These are phyloP conservation scores for Pecten maximus DNA, from an alignment of 2,888 invertebrate genomes.

Conservation along the genomic window DNA sequence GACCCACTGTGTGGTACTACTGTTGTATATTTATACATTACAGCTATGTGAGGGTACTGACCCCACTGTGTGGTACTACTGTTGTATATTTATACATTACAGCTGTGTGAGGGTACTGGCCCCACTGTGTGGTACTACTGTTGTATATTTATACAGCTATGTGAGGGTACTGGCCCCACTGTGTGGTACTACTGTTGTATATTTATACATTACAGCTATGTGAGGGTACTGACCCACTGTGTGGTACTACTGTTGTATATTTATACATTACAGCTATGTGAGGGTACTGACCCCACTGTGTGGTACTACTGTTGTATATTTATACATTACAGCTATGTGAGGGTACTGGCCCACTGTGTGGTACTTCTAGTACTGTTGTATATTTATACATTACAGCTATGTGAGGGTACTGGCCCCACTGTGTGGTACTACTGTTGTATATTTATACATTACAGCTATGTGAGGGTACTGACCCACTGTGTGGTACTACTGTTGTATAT, in stretches of 20 bases:
- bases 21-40: neutral
- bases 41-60: neutral
- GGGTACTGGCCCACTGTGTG: neutral
- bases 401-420: neutral
- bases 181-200: neutral
- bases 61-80: neutral
- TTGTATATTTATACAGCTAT: neutral
- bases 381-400: constrained; percentile 9
- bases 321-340: neutral
- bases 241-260: no score
- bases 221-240: neutral
- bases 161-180: neutral
- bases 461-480: neutral
- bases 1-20: no score
- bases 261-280: neutral
- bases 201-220: neutral
- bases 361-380: neutral
- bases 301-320: neutral
- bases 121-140: no score
- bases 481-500: no score
- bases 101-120: neutral
- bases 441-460: neutral
- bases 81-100: neutral
- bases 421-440: neutral
- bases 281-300: neutral